phyloP scores from a whole-genome alignment of 2,113 vertebrate species.

The Vanacampus margaritifer region DNA sequence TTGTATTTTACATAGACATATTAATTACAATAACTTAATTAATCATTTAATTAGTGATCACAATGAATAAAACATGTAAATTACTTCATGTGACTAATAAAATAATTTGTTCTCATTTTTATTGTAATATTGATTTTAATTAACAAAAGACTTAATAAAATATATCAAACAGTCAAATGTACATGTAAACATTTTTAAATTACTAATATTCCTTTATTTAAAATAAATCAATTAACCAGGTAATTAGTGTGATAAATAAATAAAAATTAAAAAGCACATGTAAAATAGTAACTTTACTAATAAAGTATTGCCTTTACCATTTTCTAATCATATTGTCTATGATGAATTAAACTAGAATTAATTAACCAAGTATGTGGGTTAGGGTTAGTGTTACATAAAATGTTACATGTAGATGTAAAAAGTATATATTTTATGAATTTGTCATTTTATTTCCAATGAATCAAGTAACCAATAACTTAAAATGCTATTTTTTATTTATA shows the following conservation, averaged over 20 bases:
- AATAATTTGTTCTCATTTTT: no score
- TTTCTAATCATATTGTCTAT: no score
- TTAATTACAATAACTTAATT: not conserved
- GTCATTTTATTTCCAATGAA: no score
- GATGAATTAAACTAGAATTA: not conserved
- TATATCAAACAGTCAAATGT: not conserved
- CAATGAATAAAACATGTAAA: not conserved
- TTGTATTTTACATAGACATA: no score
- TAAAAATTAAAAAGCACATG: not conserved
- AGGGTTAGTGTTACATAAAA: not conserved
- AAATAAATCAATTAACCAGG: not conserved
- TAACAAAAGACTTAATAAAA: not conserved
- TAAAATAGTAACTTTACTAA: no score
- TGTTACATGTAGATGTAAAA: not conserved
- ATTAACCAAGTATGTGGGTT: not conserved
- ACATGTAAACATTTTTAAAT: not conserved
- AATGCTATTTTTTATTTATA: no score
- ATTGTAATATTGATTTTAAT: no score
- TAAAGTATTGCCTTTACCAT: no score
- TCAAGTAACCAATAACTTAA: no score
- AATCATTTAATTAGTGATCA: not conserved
- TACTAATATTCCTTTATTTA: not conserved
- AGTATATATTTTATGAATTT: no score
- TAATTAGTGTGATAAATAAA: no score
- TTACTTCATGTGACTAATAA: no score